Evolutionary conservation across 2,797 vertebrate genomes (phyloP).

Genomic region (Rallus crepitans): DNA sequence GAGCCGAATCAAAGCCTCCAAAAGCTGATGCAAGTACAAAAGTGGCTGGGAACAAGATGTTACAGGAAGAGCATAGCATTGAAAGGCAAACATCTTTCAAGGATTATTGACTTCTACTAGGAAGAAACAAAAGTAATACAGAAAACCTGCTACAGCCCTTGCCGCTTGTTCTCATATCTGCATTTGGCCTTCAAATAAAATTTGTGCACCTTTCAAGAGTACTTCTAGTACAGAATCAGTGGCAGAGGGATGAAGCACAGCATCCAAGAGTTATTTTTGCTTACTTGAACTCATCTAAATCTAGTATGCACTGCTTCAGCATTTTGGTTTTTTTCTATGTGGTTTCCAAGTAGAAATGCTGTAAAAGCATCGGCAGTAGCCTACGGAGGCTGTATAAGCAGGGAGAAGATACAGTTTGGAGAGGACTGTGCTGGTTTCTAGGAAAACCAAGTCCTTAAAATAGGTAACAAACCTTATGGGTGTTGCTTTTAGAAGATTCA

Average conservation of each 20-base stretch:
- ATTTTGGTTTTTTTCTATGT: not conserved
- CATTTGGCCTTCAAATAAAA: not conserved
- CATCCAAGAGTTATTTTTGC: not conserved
- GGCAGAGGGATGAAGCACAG: not conserved
- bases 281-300: slow-evolving; percentile 34
- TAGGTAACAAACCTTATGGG: not conserved
- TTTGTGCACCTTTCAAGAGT: not conserved
- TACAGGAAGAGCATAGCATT: not conserved
- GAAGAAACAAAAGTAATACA: not conserved
- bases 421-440: not conserved
- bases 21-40: not conserved
- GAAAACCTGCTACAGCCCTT: not conserved
- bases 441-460: not conserved
- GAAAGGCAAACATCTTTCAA: slow-evolving; percentile 4
- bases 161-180: not conserved
- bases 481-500: not conserved
- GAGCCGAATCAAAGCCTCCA: not conserved
- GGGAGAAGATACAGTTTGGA: not conserved
- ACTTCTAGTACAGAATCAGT: not conserved
- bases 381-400: not conserved
- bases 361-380: not conserved
- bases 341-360: not conserved
- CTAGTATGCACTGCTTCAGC: not conserved
- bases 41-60: not conserved
- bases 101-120: not conserved